Percentiles rank a stretch among this genome's conserved stretches.
Conservation (phyloP, 2,797 vertebrate genomes). For the Threskiornis aethiopicus region DNA sequence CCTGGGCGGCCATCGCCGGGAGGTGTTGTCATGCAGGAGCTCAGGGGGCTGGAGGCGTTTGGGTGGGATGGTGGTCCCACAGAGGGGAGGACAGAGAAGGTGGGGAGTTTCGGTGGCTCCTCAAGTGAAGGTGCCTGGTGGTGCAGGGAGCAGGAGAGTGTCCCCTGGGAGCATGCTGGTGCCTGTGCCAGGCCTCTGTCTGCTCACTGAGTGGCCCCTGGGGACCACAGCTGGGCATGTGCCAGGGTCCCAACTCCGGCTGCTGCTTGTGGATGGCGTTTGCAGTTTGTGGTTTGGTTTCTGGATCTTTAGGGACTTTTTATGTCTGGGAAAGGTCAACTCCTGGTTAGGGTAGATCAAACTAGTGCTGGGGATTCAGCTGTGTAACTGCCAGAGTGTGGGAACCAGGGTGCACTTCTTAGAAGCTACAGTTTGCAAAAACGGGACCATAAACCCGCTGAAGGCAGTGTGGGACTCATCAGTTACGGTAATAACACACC, state of each 20-base stretch:
- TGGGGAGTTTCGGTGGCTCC: neutral
- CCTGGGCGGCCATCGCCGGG: accelerated
- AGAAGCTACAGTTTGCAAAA: neutral
- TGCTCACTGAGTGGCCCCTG: neutral
- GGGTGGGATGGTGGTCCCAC: neutral
- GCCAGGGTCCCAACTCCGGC: accelerated
- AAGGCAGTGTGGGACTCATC: neutral
- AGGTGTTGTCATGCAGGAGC: neutral
- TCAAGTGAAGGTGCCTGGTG: neutral
- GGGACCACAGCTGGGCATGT: neutral
- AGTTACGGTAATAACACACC: neutral
- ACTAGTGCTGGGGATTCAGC: neutral
- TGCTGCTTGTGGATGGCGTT: neutral
- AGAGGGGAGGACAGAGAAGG: neutral
- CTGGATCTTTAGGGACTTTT: neutral
- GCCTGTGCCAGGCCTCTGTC: neutral
- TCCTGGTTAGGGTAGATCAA: neutral
- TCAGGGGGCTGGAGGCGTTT: neutral
- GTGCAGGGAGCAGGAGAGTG: neutral
- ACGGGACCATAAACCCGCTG: neutral
- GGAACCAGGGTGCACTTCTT: neutral
- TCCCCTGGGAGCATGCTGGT: neutral
- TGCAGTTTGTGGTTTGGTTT: neutral
- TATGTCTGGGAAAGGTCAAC: neutral
- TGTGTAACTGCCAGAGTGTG: neutral